phyloP scores from a whole-genome alignment of 2,888 invertebrate genomes.

The Vannuccia rotundouncinata region DNA sequence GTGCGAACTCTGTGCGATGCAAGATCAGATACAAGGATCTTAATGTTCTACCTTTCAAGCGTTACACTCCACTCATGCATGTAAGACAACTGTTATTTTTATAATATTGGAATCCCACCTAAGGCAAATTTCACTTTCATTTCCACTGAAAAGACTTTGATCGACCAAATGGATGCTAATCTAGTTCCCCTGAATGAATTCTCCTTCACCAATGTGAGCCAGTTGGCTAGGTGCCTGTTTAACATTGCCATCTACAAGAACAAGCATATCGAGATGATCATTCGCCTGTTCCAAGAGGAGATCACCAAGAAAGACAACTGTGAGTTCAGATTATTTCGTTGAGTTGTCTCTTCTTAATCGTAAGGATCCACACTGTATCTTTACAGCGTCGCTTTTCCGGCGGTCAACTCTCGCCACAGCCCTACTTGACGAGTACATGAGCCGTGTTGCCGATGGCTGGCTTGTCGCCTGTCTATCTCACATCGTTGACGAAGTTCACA shows the following conservation, averaged over 20 bases:
- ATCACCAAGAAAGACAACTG: not conserved
- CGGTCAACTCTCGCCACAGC: not conserved
- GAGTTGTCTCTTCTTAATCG: not conserved
- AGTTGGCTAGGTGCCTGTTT: not conserved
- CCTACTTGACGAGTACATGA: not conserved
- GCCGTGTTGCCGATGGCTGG: not conserved
- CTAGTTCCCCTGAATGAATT: not conserved
- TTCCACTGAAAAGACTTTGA: not conserved
- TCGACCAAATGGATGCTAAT: not conserved
- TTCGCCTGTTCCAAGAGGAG: not conserved
- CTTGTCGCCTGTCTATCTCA: not conserved
- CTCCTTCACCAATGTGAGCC: not conserved
- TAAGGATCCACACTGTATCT: not conserved
- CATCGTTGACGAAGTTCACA: not conserved
- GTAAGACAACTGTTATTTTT: not conserved
- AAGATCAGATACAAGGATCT: not conserved
- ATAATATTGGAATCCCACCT: too few species aligned
- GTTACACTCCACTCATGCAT: not conserved
- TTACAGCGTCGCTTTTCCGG: not conserved
- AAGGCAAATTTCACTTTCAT: not conserved
- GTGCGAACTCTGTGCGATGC: not conserved
- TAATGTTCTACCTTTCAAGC: not conserved
- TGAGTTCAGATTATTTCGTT: too few species aligned
- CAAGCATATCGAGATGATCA: not conserved
- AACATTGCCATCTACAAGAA: not conserved